These are phyloP conservation scores for Orius laevigatus DNA, from an alignment of 1,140 invertebrate species.

Conservation along the genomic window DNA sequence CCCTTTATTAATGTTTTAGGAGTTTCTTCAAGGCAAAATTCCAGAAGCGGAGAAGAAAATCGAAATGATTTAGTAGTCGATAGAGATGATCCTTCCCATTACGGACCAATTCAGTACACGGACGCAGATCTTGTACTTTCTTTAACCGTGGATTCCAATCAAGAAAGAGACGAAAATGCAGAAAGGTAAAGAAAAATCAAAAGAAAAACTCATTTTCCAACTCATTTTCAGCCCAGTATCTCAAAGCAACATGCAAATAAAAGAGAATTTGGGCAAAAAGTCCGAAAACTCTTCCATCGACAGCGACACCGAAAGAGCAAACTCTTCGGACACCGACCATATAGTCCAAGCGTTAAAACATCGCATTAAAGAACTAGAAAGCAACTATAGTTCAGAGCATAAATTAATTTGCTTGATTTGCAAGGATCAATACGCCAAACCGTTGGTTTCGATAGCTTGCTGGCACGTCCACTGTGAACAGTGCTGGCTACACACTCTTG, in stretches of 20 bases:
- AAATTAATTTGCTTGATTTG: constrained; percentile 74
- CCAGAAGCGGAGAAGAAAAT: constrained; percentile 41
- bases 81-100: constrained; percentile 53
- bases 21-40: not conserved
- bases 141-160: constrained; percentile 30
- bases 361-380: constrained; percentile 50
- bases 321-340: constrained; percentile 29
- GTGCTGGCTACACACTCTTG: constrained; percentile 80
- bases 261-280: constrained; percentile 23
- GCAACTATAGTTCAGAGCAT: constrained; percentile 30
- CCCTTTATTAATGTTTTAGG: too few species aligned
- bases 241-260: constrained; percentile 18
- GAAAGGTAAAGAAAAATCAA: constrained; percentile 4
- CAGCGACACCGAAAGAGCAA: constrained; percentile 25
- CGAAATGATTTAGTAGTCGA: constrained; percentile 60
- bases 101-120: constrained; percentile 69
- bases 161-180: constrained; percentile 1
- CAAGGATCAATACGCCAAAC: constrained; percentile 62
- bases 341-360: constrained; percentile 56
- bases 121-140: constrained; percentile 42
- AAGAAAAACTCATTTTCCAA: too few species aligned
- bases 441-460: constrained; percentile 87
- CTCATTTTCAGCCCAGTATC: constrained; percentile 22
- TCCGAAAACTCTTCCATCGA: constrained; percentile 29
- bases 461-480: constrained; percentile 93